Percentiles rank a stretch among this genome's conserved stretches.
Evolutionary conservation across 2,888 invertebrate genomes (phyloP).

Genomic region (Sphaerophoria taeniata): DNA sequence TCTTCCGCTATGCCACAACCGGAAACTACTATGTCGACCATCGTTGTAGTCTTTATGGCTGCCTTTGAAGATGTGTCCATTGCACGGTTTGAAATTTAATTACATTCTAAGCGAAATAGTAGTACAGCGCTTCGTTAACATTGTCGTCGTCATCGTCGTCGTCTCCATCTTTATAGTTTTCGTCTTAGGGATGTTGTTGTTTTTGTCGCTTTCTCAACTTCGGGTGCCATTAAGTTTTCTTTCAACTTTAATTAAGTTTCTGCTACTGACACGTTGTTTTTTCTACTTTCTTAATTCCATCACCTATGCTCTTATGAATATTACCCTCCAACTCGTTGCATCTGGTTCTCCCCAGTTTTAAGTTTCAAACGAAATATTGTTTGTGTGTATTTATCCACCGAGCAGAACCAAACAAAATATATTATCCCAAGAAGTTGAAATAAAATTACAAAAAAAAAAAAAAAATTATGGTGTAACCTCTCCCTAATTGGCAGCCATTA

Average conservation of each 20-base stretch:
- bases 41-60: slow-evolving; percentile 39
- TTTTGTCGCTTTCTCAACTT: slow-evolving; percentile 32
- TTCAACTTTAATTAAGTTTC: slow-evolving; percentile 65
- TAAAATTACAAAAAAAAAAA: background rate
- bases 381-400: background rate
- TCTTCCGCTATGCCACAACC: slow-evolving; percentile 8
- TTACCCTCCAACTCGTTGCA: slow-evolving; percentile 4
- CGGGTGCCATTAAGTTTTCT: slow-evolving; percentile 61
- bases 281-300: slow-evolving; percentile 20
- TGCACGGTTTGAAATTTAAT: slow-evolving; percentile 66
- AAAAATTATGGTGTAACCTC: slow-evolving; percentile 1
- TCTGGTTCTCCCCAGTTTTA: background rate
- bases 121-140: background rate
- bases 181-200: background rate
- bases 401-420: background rate
- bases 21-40: slow-evolving; percentile 16
- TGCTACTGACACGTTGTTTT: slow-evolving; percentile 54
- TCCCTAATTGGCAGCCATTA: slow-evolving; percentile 59
- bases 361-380: background rate
- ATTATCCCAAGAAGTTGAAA: background rate
- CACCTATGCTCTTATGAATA: background rate
- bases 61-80: slow-evolving; percentile 52
- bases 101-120: slow-evolving; percentile 36
- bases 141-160: slow-evolving; percentile 8
- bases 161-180: too few relatives aligned